phyloP scores from a whole-genome alignment of 2,888 invertebrate genomes.

The Campoplex capitator region DNA sequence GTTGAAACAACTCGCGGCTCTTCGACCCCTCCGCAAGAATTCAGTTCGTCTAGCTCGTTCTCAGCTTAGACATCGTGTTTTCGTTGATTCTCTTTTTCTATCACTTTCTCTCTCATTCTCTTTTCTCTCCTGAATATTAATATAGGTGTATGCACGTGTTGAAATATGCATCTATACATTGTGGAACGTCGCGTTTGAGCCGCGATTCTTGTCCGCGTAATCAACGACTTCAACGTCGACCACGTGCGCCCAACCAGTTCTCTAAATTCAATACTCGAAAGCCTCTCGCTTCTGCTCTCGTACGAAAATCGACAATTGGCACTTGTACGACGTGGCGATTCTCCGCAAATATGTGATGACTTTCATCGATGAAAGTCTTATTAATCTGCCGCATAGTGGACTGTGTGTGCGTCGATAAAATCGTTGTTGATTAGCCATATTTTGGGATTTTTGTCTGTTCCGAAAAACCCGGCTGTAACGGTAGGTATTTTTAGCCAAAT shows the following conservation, averaged over 20 bases:
- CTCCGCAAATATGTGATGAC: neutral
- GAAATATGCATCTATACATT: neutral
- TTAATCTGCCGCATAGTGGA: neutral
- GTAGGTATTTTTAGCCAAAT: neutral
- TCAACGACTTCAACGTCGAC: slow-evolving; percentile 15
- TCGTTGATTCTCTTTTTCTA: slow-evolving; percentile 13
- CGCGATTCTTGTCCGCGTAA: neutral
- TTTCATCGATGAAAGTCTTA: neutral
- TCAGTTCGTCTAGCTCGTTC: slow-evolving; percentile 79
- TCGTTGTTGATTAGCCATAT: neutral
- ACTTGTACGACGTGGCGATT: neutral
- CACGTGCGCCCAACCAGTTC: slow-evolving; percentile 37
- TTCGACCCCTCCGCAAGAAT: slow-evolving; percentile 70
- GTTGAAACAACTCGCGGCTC: slow-evolving; percentile 18
- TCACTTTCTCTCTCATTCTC: slow-evolving; percentile 1
- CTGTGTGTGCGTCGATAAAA: neutral
- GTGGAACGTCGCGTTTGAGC: neutral
- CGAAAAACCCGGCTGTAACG: no score
- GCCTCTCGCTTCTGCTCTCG: no score
- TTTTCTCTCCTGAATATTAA: neutral
- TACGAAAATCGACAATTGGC: neutral
- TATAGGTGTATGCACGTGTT: neutral
- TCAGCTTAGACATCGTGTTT: slow-evolving; percentile 74
- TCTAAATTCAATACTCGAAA: neutral
- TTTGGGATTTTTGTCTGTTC: no score